Evolutionary conservation across 2,797 vertebrate genomes (phyloP).

Genomic region (Acipenser ruthenus): DNA sequence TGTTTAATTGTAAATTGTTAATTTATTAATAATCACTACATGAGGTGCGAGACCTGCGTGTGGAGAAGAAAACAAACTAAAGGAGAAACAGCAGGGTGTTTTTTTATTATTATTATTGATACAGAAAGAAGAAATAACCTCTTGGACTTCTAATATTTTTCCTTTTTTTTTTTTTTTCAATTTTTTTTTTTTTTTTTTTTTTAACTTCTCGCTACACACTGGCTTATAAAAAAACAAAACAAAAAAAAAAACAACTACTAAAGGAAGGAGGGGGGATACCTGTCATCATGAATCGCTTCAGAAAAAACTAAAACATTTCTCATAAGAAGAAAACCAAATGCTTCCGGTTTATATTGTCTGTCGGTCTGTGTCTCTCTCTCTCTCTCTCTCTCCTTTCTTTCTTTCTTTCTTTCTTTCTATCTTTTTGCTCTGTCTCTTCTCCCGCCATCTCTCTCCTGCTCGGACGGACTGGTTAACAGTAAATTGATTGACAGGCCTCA

Average conservation of each 20-base stretch:
- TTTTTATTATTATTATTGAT: constrained; percentile 14
- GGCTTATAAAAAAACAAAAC: neutral
- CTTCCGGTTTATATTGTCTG: constrained; percentile 1
- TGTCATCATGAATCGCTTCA: constrained; percentile 1
- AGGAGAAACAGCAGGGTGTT: constrained; percentile 24
- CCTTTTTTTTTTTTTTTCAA: no score
- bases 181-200: neutral
- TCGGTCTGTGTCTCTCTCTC: neutral
- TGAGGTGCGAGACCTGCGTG: constrained; percentile 22
- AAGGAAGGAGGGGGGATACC: neutral
- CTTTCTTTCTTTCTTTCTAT: constrained; percentile 9
- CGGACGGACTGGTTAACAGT: no score
- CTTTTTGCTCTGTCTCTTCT: constrained; percentile 3
- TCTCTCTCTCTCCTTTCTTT: neutral
- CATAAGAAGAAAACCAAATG: neutral
- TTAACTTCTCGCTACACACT: neutral
- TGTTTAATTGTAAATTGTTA: constrained; percentile 41
- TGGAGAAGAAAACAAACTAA: constrained; percentile 19
- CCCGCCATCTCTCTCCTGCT: neutral
- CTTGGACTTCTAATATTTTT: neutral
- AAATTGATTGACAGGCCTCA: no score
- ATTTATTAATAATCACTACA: constrained; percentile 51
- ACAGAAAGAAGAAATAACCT: neutral
- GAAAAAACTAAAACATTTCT: neutral
- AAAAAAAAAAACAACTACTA: no score